Evolutionary conservation across 2,797 vertebrate genomes (phyloP).

Genomic region (Mallotus villosus): DNA sequence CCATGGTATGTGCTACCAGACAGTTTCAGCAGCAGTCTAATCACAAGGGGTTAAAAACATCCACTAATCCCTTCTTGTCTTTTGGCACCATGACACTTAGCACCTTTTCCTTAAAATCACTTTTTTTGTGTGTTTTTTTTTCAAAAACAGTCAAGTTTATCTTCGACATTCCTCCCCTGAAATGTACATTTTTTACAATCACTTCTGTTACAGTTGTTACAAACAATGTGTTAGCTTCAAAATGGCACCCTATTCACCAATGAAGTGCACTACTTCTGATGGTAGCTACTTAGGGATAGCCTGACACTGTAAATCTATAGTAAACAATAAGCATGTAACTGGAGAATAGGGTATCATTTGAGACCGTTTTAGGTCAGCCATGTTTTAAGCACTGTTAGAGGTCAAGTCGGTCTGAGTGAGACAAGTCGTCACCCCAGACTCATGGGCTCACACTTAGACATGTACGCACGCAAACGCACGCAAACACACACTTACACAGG

Average conservation of each 20-base stretch:
- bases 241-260: constrained; percentile 2
- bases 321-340: constrained; percentile 7
- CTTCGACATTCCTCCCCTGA: constrained; percentile 22
- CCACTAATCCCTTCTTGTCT: constrained; percentile 39
- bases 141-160: constrained; percentile 24
- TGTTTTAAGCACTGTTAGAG: constrained; percentile 54
- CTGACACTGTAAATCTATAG: background rate
- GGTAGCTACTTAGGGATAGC: background rate
- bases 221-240: constrained; percentile 27
- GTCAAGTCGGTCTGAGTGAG: constrained; percentile 51
- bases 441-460: constrained; percentile 5
- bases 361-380: constrained; percentile 63
- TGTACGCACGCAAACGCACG: constrained; percentile 48
- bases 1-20: constrained; percentile 43
- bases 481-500: constrained; percentile 28
- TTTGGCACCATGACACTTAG: constrained; percentile 51
- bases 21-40: constrained; percentile 39
- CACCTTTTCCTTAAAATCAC: constrained; percentile 30
- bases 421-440: constrained; percentile 56
- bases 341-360: constrained; percentile 22
- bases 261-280: background rate
- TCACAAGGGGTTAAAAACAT: constrained; percentile 19
- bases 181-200: constrained; percentile 44
- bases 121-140: constrained; percentile 7
- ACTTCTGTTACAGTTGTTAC: constrained; percentile 31